A percentile compares a stretch with the other conserved stretches of the same genome.
Evolutionary conservation across 2,113 vertebrate genomes (phyloP).

Genomic region (Varanus salvator): DNA sequence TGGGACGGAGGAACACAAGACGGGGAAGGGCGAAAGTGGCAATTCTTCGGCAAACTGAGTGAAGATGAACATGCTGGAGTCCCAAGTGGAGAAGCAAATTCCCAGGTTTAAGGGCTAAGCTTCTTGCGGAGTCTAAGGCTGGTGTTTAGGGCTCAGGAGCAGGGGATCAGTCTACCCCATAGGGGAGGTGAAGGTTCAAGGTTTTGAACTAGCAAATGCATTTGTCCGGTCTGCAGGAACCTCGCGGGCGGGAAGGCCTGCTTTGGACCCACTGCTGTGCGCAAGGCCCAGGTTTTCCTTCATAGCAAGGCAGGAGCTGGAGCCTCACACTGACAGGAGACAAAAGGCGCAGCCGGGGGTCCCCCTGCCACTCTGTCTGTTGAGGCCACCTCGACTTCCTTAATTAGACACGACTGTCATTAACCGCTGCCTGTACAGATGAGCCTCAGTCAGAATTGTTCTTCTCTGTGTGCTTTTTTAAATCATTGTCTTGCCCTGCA

Average conservation of each 20-base stretch:
- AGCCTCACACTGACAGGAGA: neutral
- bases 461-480: neutral
- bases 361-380: neutral
- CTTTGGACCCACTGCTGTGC: neutral
- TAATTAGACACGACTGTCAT: conserved; percentile 8
- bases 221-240: neutral
- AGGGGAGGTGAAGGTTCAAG: neutral
- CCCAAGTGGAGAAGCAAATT: neutral
- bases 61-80: neutral
- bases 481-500: neutral
- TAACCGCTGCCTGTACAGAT: conserved; percentile 17
- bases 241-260: neutral
- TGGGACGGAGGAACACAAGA: neutral
- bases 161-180: neutral
- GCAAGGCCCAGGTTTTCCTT: neutral
- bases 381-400: neutral
- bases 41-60: neutral
- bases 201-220: neutral
- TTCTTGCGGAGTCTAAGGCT: neutral
- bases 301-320: neutral
- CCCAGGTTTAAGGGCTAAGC: neutral
- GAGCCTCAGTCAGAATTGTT: neutral
- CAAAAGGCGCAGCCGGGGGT: neutral
- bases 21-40: neutral
- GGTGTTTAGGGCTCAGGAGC: neutral